These are phyloP conservation scores for Bos javanicus DNA, from an alignment of 2,113 vertebrate species.

Conservation along the genomic window DNA sequence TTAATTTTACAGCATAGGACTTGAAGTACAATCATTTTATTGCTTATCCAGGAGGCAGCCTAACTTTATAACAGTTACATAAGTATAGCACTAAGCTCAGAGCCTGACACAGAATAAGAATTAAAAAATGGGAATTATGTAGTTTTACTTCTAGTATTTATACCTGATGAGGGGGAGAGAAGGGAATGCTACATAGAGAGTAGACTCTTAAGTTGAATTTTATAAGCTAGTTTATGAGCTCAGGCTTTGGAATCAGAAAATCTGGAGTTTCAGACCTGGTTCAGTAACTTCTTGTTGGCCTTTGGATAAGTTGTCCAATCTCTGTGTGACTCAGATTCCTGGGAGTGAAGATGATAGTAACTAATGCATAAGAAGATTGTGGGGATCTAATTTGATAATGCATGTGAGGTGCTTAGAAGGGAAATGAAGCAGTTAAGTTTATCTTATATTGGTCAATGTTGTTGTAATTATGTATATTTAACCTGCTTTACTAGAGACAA, in stretches of 20 bases:
- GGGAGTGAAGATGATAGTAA: neutral
- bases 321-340: constrained; percentile 14
- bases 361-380: neutral
- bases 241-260: neutral
- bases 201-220: neutral
- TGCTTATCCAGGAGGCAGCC: constrained; percentile 39
- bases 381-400: neutral
- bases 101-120: constrained; percentile 16
- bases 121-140: neutral
- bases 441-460: neutral
- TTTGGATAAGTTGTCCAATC: neutral
- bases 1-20: constrained; percentile 35
- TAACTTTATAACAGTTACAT: constrained; percentile 32
- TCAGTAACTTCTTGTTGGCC: neutral
- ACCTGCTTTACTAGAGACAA: neutral
- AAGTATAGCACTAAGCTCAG: constrained; percentile 18
- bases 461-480: neutral
- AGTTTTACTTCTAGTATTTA: constrained; percentile 18
- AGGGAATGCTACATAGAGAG: neutral
- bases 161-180: neutral
- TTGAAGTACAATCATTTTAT: constrained; percentile 53
- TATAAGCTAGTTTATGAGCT: neutral
- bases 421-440: neutral
- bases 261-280: neutral
- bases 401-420: neutral